phyloP scores from a whole-genome alignment of 2,888 invertebrate genomes.

The Choreutis nemorana region DNA sequence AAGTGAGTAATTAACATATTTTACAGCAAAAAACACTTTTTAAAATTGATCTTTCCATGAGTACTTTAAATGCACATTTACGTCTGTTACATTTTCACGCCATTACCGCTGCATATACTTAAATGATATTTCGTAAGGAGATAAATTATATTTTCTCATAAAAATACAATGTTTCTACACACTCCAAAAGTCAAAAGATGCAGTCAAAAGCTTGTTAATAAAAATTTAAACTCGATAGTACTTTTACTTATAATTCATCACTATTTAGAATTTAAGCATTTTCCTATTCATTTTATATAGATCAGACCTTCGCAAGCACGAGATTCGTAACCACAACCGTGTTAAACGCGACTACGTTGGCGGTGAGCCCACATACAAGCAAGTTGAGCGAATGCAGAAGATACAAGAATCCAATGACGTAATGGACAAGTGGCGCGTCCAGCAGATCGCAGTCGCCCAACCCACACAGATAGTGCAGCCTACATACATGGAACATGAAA shows the following conservation, averaged over 20 bases:
- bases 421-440: conserved; percentile 20
- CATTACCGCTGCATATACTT: no score
- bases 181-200: no score
- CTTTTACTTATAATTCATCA: background rate
- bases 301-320: conserved; percentile 56
- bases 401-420: conserved; percentile 22
- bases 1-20: conserved; percentile 25
- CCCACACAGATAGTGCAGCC: conserved; percentile 24
- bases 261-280: background rate
- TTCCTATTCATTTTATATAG: conserved; percentile 16
- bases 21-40: no score
- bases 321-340: conserved; percentile 50
- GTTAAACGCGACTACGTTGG: conserved; percentile 54
- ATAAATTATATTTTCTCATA: no score
- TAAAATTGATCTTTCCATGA: no score
- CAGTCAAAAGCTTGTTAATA: background rate
- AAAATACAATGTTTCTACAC: no score
- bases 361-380: conserved; percentile 54
- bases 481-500: conserved; percentile 35
- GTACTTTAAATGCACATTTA: no score
- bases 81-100: no score
- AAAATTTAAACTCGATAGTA: background rate
- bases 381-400: conserved; percentile 45
- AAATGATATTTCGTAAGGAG: no score
- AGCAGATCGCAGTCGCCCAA: conserved; percentile 13